Conservation (phyloP, 2,113 vertebrate species). For the Chrysochloris asiatica region DNA sequence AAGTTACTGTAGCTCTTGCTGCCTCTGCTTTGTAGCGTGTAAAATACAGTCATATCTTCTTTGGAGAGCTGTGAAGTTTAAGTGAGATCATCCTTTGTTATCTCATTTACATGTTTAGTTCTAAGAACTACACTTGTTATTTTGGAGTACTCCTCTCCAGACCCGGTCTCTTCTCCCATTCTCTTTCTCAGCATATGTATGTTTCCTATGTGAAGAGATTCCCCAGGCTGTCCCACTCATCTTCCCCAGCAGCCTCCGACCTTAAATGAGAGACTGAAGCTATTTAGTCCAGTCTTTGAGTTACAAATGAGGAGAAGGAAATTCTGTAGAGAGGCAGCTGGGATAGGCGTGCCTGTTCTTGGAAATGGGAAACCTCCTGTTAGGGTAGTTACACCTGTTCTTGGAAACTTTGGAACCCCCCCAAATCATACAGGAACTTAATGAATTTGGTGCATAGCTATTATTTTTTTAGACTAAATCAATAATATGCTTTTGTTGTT, state of each 20-base stretch:
- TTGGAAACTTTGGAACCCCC: neutral
- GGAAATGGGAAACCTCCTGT: no score
- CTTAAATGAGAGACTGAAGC: neutral
- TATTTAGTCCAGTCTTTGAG: neutral
- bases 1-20: neutral
- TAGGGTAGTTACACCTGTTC: no score
- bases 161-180: neutral
- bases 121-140: neutral
- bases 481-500: no score
- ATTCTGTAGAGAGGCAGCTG: neutral
- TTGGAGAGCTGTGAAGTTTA: neutral
- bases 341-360: neutral
- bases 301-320: neutral
- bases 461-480: constrained; percentile 45
- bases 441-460: neutral
- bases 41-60: neutral
- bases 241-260: neutral
- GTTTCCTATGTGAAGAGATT: neutral
- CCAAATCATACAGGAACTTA: neutral
- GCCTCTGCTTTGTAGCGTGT: no score
- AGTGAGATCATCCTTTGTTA: neutral
- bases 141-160: neutral
- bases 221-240: neutral
- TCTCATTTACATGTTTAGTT: neutral
- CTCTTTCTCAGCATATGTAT: neutral